A percentile compares a stretch with the other conserved stretches of the same genome.
phyloP scores from a whole-genome alignment of 2,888 invertebrate species.

The Tupiocoris notatus region DNA sequence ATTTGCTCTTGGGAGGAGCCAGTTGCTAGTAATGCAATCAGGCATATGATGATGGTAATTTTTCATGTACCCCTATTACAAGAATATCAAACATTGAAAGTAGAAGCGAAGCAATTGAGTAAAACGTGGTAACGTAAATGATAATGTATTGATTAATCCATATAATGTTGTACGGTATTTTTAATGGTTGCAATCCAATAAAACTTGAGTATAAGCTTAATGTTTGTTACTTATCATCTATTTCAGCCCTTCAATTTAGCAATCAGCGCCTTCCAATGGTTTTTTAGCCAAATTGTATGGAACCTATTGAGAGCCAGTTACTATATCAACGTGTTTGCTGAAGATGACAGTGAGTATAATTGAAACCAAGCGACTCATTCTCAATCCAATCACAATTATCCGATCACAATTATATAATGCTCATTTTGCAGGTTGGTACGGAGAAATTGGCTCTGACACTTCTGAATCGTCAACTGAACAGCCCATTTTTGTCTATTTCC shows the following conservation, averaged over 20 bases:
- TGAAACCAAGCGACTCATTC: too few species aligned
- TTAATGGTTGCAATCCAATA: too few species aligned
- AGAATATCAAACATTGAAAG: too few species aligned
- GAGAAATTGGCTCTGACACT: background rate
- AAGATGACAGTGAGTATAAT: constrained; percentile 20
- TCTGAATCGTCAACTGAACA: background rate
- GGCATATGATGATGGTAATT: constrained; percentile 54
- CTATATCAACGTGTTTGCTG: constrained; percentile 13
- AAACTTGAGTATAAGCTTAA: too few species aligned
- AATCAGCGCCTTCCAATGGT: constrained; percentile 11
- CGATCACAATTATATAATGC: background rate
- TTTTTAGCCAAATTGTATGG: constrained; percentile 32
- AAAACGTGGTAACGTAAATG: too few species aligned
- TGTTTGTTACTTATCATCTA: background rate
- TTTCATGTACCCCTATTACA: too few species aligned
- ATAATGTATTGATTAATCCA: too few species aligned
- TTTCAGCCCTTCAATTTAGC: constrained; percentile 22
- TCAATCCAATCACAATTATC: background rate
- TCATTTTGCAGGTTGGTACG: constrained; percentile 9
- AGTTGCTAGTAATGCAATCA: constrained; percentile 53
- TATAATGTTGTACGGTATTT: too few species aligned
- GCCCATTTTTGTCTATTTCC: constrained; percentile 16
- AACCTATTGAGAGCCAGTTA: constrained; percentile 11
- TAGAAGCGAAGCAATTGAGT: too few species aligned
- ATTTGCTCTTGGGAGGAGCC: constrained; percentile 59